Base-by-base conservation (phyloP, 2,888 invertebrate genomes). In the Mayetiola destructor region DNA sequence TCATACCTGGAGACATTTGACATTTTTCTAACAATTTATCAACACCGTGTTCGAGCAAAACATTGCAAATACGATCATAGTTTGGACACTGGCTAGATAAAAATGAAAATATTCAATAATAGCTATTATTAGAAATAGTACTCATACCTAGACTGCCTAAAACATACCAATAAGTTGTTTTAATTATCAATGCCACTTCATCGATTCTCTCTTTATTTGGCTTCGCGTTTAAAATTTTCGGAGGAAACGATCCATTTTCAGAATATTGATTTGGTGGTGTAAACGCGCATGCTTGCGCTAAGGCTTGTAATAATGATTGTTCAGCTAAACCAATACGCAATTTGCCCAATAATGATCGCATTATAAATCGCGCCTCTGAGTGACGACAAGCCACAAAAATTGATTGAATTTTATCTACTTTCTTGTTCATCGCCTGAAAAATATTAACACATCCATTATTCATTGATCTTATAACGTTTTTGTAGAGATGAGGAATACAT, bases 321-420 rank as follows among this genome's bases (percentile, higher is more conserved):
- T 99, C 99, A 0, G 97, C 99, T 58, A 99, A 76, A 0, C 97
- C 97, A 64, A 99, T 93, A 53, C 99, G 79, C 58, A 99, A 75
- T 73, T 97, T 99, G 29, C 97, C 97, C 59, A 88, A 84, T 20
- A 96, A 71, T 0, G 92, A 93, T 62, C 96, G 75, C 56, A 95
- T 89, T 16, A 97, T 76, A 69, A 85, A 97, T 56, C 89, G 79
- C 0, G 95, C 90, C 72, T 97, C 96, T 0, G 82, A 82, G 59
- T 83, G 78, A 53, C 87, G 80, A 68, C 95, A 95, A 0, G 96
- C 92, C 0, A 96, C 91, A 68, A 96, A 88, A 69, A 99, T 77
- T 0, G 85, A 79, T 66, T 95, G 90, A 62, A 99, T 95, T 67
- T 87, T 88, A 64, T 88, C 85, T 3, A 91, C 82, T 73, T 99